Percentiles rank a stretch among this genome's conserved stretches.
Evolutionary conservation across 2,888 invertebrate genomes (phyloP).

Genomic region (Rotaria socialis): DNA sequence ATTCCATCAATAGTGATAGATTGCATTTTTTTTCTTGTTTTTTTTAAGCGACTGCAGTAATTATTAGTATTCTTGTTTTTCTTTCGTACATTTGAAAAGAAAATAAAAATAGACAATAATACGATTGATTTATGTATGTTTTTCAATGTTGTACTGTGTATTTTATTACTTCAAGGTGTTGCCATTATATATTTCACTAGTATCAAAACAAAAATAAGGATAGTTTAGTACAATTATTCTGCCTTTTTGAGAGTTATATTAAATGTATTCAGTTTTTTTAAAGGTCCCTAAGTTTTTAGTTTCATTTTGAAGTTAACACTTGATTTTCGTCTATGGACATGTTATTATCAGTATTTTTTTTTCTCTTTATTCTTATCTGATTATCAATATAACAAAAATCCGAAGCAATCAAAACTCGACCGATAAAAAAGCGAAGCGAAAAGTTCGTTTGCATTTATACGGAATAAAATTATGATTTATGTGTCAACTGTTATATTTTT

Average conservation of each 20-base stretch:
- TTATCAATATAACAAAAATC: background rate
- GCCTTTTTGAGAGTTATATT: background rate
- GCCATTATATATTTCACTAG: background rate
- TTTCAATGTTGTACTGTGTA: background rate
- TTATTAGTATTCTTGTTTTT: no score
- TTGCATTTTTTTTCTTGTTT: no score
- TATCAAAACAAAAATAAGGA: background rate
- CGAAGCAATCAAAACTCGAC: background rate
- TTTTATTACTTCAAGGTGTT: background rate
- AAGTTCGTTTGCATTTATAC: background rate
- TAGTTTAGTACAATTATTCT: background rate
- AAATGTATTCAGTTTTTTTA: background rate
- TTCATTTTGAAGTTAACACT: background rate
- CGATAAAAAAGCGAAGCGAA: background rate
- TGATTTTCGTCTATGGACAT: background rate
- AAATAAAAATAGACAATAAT: background rate
- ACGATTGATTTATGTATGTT: no score
- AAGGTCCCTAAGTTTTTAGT: background rate
- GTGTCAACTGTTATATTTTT: conserved; percentile 1
- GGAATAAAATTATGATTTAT: background rate
- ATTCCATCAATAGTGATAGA: no score
- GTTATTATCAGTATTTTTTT: no score
- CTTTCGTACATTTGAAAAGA: background rate
- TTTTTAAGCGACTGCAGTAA: no score
- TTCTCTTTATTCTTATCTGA: background rate